Base-by-base conservation (phyloP, 2,113 vertebrate genomes). In the Sylvia atricapilla region DNA sequence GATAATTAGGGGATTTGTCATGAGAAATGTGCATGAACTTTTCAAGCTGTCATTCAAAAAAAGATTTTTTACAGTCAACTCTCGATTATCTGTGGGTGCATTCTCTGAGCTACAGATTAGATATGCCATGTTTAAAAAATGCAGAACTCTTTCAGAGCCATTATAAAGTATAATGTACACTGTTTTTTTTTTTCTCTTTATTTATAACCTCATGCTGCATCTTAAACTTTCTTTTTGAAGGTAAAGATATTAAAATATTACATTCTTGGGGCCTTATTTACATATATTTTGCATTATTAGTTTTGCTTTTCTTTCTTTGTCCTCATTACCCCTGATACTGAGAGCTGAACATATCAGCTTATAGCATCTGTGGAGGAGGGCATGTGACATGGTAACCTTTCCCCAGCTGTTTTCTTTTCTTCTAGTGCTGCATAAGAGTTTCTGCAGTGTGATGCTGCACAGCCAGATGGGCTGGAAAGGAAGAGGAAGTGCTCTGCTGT, bases 1-100 rank as follows among this genome's bases (percentile, higher is more conserved):
- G 79, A 95, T 96, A 96, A 96, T 96, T 82, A 96, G 86, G 80
- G 80, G 69, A 90, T 96, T 93, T 93, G 90, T 96, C 77, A 95
- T 89, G 58, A 95, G 92, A 93, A 95, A 92, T 76, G 80, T 43
- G 46, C 80, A 27, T 97, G 87, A 96, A 95, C 89, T 96, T 95
- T 92, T 93, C 89, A 94, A 94, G 92, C 83, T 96, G 93, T 93
- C 93, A 78, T 93, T 96, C 92, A 96, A 94, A 84, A 77, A 70
- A 87, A 55, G 60, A 52, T 75, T 95, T 96, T 93, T 94, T 92
- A 81, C 91, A 95, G 89, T 93, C 94, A 95, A 35, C 77, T 94
- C 86, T 94, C 2, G 41, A 86, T 84, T 93, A 81, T 86, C 94
- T 4, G 95, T 91, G 95, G 94, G 93, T 95, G 84, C 62, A 30